Conservation (phyloP, 2,797 vertebrate genomes). For the Cyclura pinguis region DNA sequence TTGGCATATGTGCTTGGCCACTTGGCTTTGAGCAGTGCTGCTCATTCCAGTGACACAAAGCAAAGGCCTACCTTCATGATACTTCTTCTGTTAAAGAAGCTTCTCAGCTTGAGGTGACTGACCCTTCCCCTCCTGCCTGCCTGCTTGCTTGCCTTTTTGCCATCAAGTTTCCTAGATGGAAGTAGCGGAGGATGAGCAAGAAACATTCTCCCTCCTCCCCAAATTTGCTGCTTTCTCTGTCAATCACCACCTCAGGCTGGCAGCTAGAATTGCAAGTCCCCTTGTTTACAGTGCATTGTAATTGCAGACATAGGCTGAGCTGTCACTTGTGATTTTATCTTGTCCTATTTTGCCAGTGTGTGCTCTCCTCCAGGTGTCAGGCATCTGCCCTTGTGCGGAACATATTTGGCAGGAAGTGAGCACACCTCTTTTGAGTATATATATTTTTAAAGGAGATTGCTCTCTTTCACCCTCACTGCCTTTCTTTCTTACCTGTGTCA, state of each 20-base stretch:
- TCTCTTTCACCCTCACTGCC: constrained; percentile 34
- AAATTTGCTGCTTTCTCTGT: constrained; percentile 37
- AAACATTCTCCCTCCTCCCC: not conserved
- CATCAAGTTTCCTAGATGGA: not conserved
- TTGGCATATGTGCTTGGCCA: not conserved
- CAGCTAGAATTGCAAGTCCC: constrained; percentile 62
- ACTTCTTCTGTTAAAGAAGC: no score
- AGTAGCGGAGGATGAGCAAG: not conserved
- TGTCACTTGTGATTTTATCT: constrained; percentile 79
- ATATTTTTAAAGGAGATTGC: not conserved
- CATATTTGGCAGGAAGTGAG: constrained; percentile 41
- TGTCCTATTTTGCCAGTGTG: constrained; percentile 62
- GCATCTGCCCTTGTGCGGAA: constrained; percentile 57
- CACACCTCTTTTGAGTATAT: constrained; percentile 32
- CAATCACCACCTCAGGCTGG: constrained; percentile 62
- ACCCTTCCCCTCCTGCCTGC: not conserved
- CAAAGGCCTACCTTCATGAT: not conserved
- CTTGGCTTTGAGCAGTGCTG: no score
- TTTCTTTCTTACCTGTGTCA: not conserved
- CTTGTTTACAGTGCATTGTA: constrained; percentile 79
- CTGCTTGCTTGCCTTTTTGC: not conserved
- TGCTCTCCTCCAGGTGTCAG: constrained; percentile 70
- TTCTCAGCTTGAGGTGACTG: not conserved
- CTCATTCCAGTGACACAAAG: not conserved
- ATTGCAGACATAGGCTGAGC: constrained; percentile 72